A percentile compares a stretch with the other conserved stretches of the same genome.
Evolutionary conservation across 2,113 vertebrate species (phyloP).

Genomic region (Cyprinus carpio): DNA sequence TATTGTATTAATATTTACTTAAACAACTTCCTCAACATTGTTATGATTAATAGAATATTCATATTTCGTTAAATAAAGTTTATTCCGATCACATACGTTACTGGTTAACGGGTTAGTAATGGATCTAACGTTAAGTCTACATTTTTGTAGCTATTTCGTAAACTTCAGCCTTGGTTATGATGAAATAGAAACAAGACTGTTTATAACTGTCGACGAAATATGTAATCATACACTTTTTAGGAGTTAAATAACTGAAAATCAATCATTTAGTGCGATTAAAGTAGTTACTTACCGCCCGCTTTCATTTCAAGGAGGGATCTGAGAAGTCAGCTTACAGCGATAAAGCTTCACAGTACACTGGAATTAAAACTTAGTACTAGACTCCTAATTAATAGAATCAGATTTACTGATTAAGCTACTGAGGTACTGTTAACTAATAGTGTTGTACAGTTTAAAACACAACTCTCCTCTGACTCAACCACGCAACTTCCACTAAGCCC

Average conservation of each 20-base stretch:
- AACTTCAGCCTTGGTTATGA: background rate
- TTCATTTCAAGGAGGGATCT: slow-evolving; percentile 75
- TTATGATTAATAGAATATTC: background rate
- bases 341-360: background rate
- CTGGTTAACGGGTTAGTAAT: background rate
- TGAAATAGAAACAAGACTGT: background rate
- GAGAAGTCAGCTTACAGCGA: background rate
- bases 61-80: too few relatives aligned
- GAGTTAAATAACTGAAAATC: background rate
- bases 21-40: background rate
- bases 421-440: background rate
- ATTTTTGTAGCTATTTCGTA: background rate
- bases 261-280: background rate
- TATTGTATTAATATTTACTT: background rate
- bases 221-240: background rate
- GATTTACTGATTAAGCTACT: background rate
- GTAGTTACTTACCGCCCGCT: slow-evolving; percentile 75
- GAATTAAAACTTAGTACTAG: background rate
- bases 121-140: background rate
- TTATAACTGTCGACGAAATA: background rate
- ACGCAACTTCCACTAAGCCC: slow-evolving; percentile 55
- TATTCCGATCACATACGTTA: background rate
- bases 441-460: slow-evolving; percentile 26
- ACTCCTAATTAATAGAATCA: background rate
- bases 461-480: slow-evolving; percentile 64